Evolutionary conservation across 1,140 invertebrate genomes (phyloP).

Genomic region (Dreissena polymorpha): DNA sequence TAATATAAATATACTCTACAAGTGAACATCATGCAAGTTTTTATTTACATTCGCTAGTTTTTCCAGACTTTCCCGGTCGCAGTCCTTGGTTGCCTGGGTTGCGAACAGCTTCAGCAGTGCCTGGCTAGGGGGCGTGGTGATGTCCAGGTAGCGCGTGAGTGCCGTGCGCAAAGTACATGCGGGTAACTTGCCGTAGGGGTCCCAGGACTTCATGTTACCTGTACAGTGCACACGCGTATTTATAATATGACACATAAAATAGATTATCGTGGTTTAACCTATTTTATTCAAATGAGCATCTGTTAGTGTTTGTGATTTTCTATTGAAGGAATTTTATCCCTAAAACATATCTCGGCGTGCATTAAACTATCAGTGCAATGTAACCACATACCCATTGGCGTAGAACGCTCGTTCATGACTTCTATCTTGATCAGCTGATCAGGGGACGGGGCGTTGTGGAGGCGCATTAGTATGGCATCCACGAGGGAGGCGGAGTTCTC

Average conservation of each 20-base stretch:
- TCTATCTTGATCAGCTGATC: constrained; percentile 91
- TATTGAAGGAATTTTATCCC: too few species aligned
- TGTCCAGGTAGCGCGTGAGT: constrained; percentile 92
- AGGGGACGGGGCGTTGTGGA: constrained; percentile 85
- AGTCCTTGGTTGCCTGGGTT: constrained; percentile 86
- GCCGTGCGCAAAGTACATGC: constrained; percentile 88
- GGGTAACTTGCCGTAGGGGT: constrained; percentile 90
- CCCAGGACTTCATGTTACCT: constrained; percentile 93
- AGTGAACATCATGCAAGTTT: neutral
- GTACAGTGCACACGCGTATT: neutral
- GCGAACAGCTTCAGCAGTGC: constrained; percentile 92
- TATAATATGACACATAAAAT: too few species aligned
- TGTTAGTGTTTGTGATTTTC: neutral
- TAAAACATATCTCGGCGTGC: too few species aligned
- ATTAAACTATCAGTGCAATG: too few species aligned
- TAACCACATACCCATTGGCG: constrained; percentile 68
- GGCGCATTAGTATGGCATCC: constrained; percentile 86
- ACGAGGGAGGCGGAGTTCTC: constrained; percentile 91
- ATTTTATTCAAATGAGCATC: neutral
- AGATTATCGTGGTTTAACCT: too few species aligned
- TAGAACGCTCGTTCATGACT: constrained; percentile 92
- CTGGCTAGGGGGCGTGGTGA: constrained; percentile 94
- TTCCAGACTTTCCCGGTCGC: constrained; percentile 88
- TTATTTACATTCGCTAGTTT: constrained; percentile 87
- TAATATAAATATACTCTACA: neutral